A percentile compares a stretch with the other conserved stretches of the same genome.
phyloP scores from a whole-genome alignment of 2,113 vertebrate genomes.

The Prochilodus magdalenae region DNA sequence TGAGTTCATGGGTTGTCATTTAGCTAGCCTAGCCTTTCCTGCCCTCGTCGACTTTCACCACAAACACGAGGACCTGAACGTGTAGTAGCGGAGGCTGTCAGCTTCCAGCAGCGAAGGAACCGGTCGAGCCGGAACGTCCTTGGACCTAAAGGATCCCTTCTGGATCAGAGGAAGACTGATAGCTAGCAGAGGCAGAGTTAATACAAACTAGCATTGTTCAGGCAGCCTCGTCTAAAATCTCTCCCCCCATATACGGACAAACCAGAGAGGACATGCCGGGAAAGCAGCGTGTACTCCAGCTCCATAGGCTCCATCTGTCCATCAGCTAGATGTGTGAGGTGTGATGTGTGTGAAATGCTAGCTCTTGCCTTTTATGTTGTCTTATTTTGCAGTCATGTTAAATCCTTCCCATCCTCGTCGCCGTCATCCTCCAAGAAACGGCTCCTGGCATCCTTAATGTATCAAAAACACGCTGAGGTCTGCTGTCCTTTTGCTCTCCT shows the following conservation, averaged over 20 bases:
- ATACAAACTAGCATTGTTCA: not conserved
- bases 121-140: no score
- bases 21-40: not conserved
- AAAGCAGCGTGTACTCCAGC: not conserved
- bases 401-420: conserved; percentile 82
- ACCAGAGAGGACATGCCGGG: no score
- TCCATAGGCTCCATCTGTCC: not conserved
- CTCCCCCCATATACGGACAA: not conserved
- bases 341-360: conserved; percentile 35
- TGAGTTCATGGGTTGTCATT: no score
- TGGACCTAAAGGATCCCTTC: not conserved
- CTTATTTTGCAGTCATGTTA: conserved; percentile 80
- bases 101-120: no score
- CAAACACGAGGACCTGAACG: conserved; percentile 5
- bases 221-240: not conserved
- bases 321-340: not conserved
- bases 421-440: conserved; percentile 74
- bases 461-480: conserved; percentile 50
- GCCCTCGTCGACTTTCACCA: conserved; percentile 4
- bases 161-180: no score
- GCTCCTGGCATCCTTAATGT: conserved; percentile 69
- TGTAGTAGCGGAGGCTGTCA: not conserved
- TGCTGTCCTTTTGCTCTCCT: conserved; percentile 56
- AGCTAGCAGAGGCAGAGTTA: no score
- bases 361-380: conserved; percentile 76